A percentile compares a stretch with the other conserved stretches of the same genome.
Evolutionary conservation across 2,888 invertebrate species (phyloP).

Genomic region (Xanthia icteritia): DNA sequence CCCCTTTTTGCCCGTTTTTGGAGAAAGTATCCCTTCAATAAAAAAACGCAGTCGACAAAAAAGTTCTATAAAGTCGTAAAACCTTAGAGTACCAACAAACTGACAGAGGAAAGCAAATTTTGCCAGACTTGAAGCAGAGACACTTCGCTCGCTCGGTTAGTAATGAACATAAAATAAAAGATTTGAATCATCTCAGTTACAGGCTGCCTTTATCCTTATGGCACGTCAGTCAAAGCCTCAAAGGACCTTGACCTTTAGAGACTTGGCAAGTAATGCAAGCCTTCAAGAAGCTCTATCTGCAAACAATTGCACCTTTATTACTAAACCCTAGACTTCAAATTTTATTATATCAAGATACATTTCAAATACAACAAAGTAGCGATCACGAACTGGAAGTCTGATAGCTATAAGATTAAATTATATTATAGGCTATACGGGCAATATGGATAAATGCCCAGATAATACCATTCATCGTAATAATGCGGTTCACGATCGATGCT

Average conservation of each 20-base stretch:
- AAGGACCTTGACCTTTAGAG: slow-evolving; percentile 18
- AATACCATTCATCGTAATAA: slow-evolving; percentile 53
- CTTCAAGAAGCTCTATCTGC: neutral
- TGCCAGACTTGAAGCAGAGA: no score
- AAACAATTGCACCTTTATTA: slow-evolving; percentile 1
- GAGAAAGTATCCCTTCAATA: no score
- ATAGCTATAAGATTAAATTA: slow-evolving; percentile 27
- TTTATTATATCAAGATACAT: slow-evolving; percentile 2
- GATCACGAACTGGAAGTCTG: slow-evolving; percentile 31
- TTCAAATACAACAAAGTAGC: slow-evolving; percentile 37
- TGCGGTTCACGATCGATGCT: slow-evolving; percentile 58
- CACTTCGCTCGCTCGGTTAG: no score
- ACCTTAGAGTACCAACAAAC: no score
- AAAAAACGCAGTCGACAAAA: no score
- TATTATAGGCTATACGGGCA: slow-evolving; percentile 29
- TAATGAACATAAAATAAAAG: slow-evolving; percentile 22
- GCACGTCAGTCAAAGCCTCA: neutral
- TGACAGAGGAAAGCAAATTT: no score
- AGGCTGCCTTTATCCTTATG: slow-evolving; percentile 25
- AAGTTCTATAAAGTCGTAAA: no score
- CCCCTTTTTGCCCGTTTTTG: no score
- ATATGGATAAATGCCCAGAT: slow-evolving; percentile 45
- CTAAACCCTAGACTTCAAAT: neutral
- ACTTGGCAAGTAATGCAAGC: slow-evolving; percentile 13
- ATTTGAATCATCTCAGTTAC: slow-evolving; percentile 13